Conservation (phyloP, 2,888 invertebrate genomes). For the Drepanosiphum platanoidis region DNA sequence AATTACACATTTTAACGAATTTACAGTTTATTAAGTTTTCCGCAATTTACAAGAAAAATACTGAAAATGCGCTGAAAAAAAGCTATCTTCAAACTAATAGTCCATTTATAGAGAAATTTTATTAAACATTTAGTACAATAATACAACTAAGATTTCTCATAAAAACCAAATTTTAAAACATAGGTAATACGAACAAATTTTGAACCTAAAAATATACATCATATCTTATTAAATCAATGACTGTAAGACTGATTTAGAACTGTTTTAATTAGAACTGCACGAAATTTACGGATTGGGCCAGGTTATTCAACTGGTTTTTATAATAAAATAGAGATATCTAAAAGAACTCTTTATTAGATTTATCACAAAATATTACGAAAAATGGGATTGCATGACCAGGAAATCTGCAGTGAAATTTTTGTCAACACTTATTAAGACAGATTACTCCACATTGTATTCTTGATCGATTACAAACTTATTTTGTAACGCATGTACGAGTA, state of each 20-base stretch:
- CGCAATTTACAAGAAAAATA: neutral
- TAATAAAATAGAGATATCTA: neutral
- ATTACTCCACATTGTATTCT: neutral
- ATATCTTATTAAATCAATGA: neutral
- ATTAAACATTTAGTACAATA: no score
- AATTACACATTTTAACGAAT: neutral
- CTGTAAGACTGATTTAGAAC: neutral
- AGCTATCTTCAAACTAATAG: no score
- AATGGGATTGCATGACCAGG: neutral
- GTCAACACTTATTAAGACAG: neutral
- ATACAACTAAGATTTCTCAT: no score
- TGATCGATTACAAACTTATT: slow-evolving; percentile 3
- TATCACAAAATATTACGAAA: neutral
- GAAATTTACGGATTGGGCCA: neutral
- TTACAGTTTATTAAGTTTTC: no score
- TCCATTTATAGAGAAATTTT: no score
- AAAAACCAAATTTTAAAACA: no score
- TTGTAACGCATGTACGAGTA: neutral
- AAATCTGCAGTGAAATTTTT: neutral
- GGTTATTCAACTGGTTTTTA: neutral
- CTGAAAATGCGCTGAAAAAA: neutral
- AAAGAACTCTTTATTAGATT: neutral
- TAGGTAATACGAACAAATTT: no score
- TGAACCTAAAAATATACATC: neutral
- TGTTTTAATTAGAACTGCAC: no score